These are phyloP conservation scores for Conus canariensis DNA, from an alignment of 2,888 invertebrate genomes.

Conservation along the genomic window DNA sequence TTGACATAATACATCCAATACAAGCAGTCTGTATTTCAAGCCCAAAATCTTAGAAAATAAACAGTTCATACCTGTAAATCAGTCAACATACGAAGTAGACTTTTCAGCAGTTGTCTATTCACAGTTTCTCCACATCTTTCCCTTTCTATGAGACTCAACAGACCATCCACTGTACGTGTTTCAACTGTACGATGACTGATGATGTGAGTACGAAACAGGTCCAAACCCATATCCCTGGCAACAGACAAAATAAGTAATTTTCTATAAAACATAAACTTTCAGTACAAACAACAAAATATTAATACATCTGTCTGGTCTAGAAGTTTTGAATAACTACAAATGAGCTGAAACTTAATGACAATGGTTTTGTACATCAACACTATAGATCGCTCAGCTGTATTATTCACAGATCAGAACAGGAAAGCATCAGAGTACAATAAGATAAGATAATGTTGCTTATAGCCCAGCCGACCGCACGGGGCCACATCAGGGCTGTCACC, in stretches of 20 bases:
- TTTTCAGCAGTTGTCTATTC: slow-evolving; percentile 95
- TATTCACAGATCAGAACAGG: too few relatives aligned
- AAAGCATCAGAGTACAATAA: too few relatives aligned
- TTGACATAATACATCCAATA: too few relatives aligned
- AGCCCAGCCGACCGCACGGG: too few relatives aligned
- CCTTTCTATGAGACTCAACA: slow-evolving; percentile 93
- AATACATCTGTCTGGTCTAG: not conserved
- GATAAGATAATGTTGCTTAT: too few relatives aligned
- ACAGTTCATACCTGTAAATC: slow-evolving; percentile 86
- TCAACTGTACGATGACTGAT: slow-evolving; percentile 91
- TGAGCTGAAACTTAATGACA: too few relatives aligned
- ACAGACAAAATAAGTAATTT: not conserved
- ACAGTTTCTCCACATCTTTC: slow-evolving; percentile 92
- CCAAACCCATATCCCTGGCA: slow-evolving; percentile 96
- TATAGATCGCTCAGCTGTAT: too few relatives aligned
- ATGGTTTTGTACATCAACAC: too few relatives aligned
- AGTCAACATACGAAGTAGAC: slow-evolving; percentile 95
- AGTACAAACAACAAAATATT: not conserved
- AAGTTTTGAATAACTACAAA: too few relatives aligned
- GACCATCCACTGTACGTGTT: slow-evolving; percentile 94
- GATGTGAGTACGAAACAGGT: slow-evolving; percentile 95
- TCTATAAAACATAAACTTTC: not conserved
- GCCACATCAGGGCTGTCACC: too few relatives aligned
- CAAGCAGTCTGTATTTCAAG: too few relatives aligned
- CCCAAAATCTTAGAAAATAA: too few relatives aligned